These are phyloP conservation scores for Watsonalla cultraria DNA, from an alignment of 2,888 invertebrate genomes.

Conservation along the genomic window DNA sequence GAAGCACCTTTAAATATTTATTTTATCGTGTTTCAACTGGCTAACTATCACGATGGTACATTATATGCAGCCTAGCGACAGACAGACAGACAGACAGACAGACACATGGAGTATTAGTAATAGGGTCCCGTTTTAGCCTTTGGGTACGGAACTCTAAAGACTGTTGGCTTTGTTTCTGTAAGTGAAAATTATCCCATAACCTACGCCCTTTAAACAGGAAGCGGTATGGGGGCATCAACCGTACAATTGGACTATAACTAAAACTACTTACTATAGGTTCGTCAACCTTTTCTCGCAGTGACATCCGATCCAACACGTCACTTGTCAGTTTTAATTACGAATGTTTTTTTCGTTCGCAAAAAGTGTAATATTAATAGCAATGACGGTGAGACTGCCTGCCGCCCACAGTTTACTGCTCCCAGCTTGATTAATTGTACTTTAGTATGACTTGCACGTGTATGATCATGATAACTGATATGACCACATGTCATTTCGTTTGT, in stretches of 20 bases:
- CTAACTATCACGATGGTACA: too few species aligned
- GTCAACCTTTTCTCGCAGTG: background rate
- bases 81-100: too few species aligned
- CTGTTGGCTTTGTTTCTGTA: background rate
- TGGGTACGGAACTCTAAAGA: too few species aligned
- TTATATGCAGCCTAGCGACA: too few species aligned
- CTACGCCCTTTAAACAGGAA: slow-evolving; percentile 19
- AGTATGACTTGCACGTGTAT: background rate
- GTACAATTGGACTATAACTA: slow-evolving; percentile 26
- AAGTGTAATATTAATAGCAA: slow-evolving; percentile 7
- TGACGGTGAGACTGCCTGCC: slow-evolving; percentile 26
- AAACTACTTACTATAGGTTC: background rate
- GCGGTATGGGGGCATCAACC: slow-evolving; percentile 35
- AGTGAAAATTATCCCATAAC: background rate
- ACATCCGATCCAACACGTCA: background rate
- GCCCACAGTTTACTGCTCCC: slow-evolving; percentile 22
- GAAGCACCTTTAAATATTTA: too few species aligned
- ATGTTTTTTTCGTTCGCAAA: slow-evolving; percentile 2
- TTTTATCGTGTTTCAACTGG: too few species aligned
- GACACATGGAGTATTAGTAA: too few species aligned
- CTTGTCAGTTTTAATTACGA: background rate
- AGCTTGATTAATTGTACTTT: background rate
- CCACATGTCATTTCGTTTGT: background rate
- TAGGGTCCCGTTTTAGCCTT: too few species aligned
- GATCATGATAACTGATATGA: background rate